Percentiles rank a stretch among this genome's conserved stretches.
These are phyloP conservation scores for Scartelaos histophorus DNA, from an alignment of 2,113 vertebrate genomes.

Conservation along the genomic window DNA sequence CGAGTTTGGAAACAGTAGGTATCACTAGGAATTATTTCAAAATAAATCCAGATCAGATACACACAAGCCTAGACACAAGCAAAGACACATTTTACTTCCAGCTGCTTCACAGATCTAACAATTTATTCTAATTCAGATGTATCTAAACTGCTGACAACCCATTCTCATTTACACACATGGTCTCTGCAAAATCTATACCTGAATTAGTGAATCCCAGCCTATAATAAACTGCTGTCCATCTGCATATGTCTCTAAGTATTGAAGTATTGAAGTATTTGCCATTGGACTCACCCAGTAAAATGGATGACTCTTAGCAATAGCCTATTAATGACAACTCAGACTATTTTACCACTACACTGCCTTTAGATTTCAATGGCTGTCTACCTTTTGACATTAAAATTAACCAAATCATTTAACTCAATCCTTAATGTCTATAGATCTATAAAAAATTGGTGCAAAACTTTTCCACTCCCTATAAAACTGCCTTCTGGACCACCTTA, in stretches of 20 bases:
- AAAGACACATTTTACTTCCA: too few species aligned
- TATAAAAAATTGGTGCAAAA: not conserved
- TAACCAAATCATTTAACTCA: not conserved
- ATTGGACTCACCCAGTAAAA: not conserved
- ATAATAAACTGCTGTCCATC: not conserved
- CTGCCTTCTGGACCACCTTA: not conserved
- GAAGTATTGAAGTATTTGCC: not conserved
- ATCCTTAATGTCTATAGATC: not conserved
- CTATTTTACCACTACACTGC: not conserved
- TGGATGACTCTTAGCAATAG: not conserved
- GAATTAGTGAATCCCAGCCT: not conserved
- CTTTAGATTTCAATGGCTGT: not conserved
- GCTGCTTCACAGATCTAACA: too few species aligned
- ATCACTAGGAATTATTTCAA: too few species aligned
- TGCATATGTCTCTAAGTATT: not conserved
- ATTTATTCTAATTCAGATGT: not conserved
- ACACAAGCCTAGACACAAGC: too few species aligned
- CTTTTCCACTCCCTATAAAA: not conserved
- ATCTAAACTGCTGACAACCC: not conserved
- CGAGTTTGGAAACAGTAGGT: too few species aligned
- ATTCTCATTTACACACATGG: too few species aligned
- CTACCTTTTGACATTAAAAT: not conserved
- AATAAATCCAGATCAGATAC: too few species aligned
- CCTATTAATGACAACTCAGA: not conserved
- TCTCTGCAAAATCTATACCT: not conserved